Base-by-base conservation (phyloP, 2,797 vertebrate species). In the Etheostoma nigrum region DNA sequence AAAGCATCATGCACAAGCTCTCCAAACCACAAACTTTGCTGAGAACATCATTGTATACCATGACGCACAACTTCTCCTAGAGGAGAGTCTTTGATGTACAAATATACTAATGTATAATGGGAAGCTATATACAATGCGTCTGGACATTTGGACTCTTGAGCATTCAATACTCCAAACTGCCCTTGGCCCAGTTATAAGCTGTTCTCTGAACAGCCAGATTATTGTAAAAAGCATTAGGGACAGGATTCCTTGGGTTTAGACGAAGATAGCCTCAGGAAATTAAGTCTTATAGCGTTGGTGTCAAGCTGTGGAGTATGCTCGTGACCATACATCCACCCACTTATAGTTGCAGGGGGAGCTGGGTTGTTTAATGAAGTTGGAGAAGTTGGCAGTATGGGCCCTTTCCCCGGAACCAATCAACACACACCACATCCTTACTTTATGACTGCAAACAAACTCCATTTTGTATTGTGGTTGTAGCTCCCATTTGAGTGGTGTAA, bases 161-260 rank as follows among this genome's bases (percentile, higher is more conserved):
- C 4, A 3, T 60, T 81, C 73, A 67, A 63, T 67, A 74, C 45
- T 67, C 47, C 19, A 55, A 68, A 72, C 48, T 76, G 76, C 67
- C 86, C 74, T 83, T 84, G 63, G 80, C 87, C 77, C 79, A 81
- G 69, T 86, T 87, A 71, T 73, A 72, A 78, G 51, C 52, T 74
- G 65, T 82, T 85, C 86, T 86, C 70, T 78, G 70, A 89, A 64
- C 3, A n/a, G 70, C 66, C 64, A 64, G 63, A 72, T 88, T 81
- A 86, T 79, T 88, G 67, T 82, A 72, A 81, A 82, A 61, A 68
- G 72, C 67, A 65, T 67, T n/a, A 21, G 73, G 63, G 68, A n/a
- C 65, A 67, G 62, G 52, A 77, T 86, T 74, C 55, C 45, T 65
- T 76, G 53, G 77, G 65, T 67, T 30, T 33, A 69, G 25, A 78